Evolutionary conservation across 2,113 vertebrate species (phyloP), one percentile per base, ranked within the genome.

Genomic region (Oryzias woworae): DNA sequence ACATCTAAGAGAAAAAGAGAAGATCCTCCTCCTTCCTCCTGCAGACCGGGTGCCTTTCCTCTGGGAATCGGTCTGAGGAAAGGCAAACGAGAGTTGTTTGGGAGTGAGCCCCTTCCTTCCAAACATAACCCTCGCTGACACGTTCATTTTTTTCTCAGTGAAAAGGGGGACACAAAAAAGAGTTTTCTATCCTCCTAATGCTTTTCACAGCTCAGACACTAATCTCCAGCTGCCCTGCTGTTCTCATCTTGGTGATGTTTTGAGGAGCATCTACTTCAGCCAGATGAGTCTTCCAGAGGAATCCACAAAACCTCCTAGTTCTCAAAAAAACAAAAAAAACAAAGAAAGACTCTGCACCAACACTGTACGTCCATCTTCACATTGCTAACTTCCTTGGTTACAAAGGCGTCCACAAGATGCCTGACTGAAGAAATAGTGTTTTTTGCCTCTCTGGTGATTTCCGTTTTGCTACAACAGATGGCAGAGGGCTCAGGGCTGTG

Each of bases 1-100:
- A 74, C 91, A 92, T 65, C 91, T 80, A 53, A 92, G 46, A 46
- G 91, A 91, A 70, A 92, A 91, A 4, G 85, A 89, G 53, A 92
- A 89, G 78, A 90, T 88, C 72, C 72, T 90, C 71, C 80, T 88
- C 60, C 83, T 90, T 56, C 82, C 89, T 66, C 80, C 89, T 2
- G 60, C 60, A 18, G 80, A 75, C 18, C 80, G 59, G 24, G 41
- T 57, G 77, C 81, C 72, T 75, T 84, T 90, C 78, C 82, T 87
- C 65, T 68, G 57, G 8, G 69, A 63, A 48, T 82, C 87, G 14
- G 69, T 43, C 56, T 68, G 75, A 69, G 75, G 75, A 48, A 88
- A 71, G 43, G 78, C 69, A 8, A 86, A 76, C 22, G 78, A 83
- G 48, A 91, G 80, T 56, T 81, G 80, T 54, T 85, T 84, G 48